Evolutionary conservation across 2,113 vertebrate species (phyloP).

Genomic region (Amazona guildingii): DNA sequence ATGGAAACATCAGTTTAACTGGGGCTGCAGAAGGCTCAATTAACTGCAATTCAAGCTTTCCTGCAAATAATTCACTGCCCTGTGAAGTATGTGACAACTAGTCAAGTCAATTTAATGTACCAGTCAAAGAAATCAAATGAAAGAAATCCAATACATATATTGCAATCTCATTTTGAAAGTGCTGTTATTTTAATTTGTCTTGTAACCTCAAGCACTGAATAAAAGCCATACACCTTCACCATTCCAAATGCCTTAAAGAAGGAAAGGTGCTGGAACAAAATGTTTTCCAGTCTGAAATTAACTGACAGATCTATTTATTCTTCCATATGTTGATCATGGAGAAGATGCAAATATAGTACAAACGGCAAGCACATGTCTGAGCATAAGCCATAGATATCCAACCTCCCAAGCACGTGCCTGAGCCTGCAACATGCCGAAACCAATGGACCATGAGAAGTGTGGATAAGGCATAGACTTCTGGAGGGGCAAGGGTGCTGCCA

Average conservation of each 20-base stretch:
- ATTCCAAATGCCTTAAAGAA: not conserved
- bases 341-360: not conserved
- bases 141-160: not conserved
- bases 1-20: not conserved
- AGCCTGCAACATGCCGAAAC: not conserved
- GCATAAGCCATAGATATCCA: not conserved
- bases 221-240: conserved; percentile 1
- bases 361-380: not conserved
- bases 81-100: not conserved
- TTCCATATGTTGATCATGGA: not conserved
- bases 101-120: conserved; percentile 14
- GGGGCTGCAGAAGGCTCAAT: not conserved
- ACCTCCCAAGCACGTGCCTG: fast-evolving
- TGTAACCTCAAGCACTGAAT: not conserved
- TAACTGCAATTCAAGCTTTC: not conserved
- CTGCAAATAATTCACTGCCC: not conserved
- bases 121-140: conserved; percentile 30
- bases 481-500: not conserved
- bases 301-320: conserved; percentile 10
- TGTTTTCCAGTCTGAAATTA: not conserved
- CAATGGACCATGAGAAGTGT: not conserved
- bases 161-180: not conserved
- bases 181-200: not conserved
- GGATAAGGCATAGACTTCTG: not conserved
- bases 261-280: conserved; percentile 5